Percentiles rank a stretch among this genome's conserved stretches.
These are phyloP conservation scores for Ochropacha duplaris DNA, from an alignment of 2,888 invertebrate genomes.

Conservation along the genomic window DNA sequence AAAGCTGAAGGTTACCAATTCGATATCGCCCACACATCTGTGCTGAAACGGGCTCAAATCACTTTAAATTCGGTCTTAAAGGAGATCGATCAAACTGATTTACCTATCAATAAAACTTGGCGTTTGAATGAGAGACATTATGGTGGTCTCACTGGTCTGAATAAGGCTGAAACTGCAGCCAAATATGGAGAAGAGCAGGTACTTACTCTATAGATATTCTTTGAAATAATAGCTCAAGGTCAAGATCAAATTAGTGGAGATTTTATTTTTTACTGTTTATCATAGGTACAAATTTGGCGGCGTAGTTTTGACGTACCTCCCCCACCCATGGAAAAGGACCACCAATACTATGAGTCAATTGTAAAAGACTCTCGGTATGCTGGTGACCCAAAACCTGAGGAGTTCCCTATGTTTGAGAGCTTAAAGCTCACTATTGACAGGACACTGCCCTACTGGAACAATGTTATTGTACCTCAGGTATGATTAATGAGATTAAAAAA, in stretches of 20 bases:
- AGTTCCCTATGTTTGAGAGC: constrained; percentile 93
- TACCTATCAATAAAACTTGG: constrained; percentile 90
- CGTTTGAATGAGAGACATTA: constrained; percentile 94
- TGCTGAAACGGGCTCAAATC: constrained; percentile 89
- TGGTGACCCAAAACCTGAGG: constrained; percentile 86
- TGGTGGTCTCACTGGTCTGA: constrained; percentile 92
- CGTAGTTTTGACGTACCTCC: constrained; percentile 92
- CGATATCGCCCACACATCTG: constrained; percentile 91
- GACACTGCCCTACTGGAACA: constrained; percentile 93
- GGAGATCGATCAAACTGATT: constrained; percentile 85
- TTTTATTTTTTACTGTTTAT: too few species aligned
- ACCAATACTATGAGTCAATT: constrained; percentile 89
- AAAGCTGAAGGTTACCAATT: constrained; percentile 87
- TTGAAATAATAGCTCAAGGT: too few species aligned
- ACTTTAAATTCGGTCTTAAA: constrained; percentile 87
- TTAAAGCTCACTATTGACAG: constrained; percentile 91
- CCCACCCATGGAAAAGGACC: constrained; percentile 89
- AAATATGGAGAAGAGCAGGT: constrained; percentile 93
- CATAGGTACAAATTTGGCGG: constrained; percentile 91
- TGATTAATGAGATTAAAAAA: too few species aligned
- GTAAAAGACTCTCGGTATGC: constrained; percentile 89
- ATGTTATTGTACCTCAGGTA: constrained; percentile 89
- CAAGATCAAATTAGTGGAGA: background rate
- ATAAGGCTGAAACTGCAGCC: constrained; percentile 92
- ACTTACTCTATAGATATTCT: constrained; percentile 10